Base-by-base conservation (phyloP, 1,140 invertebrate species). In the Diabrotica virgifera region DNA sequence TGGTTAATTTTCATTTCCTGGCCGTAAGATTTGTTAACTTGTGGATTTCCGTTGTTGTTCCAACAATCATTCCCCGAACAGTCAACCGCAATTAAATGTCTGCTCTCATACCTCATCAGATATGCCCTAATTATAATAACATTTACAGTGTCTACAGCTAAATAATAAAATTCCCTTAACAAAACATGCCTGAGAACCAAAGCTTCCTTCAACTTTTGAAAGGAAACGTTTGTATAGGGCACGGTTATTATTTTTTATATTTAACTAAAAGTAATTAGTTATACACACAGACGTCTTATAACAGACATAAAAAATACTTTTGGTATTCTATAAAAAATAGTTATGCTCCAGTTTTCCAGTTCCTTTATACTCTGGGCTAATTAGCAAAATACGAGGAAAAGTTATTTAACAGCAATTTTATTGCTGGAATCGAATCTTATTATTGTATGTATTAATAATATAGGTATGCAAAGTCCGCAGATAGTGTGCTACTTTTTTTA, bases 101-200 rank as follows among this genome's bases (percentile, higher is more conserved):
- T 69, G 70, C 68, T 72, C 70, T 72, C 70, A 72, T 72, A 72
- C 70, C 59, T 70, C 68, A 72, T 72, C 68, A 72, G 70, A 72
- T 72, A 70, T 68, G 63, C 65, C 64, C 67, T 70, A 72, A 72
- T 72, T 70, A 72, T 70, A 70, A 68, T 68, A 70, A 70, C 61
- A 70, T 70, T 57, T 64, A 68, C 62, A 58, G 13, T 52, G 62
- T 70, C 64, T 67, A 64, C 58, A 58, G 57, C 60, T 66, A 72
- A 72, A 70, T 70, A 70, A 72, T 68, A 68, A 72, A 70, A 68
- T 63, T 61, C 57, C 55, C n/a, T 57, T 13, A 37, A 65, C 54
- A 57, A 67, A 63, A 63, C 52, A 37, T 50, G 61, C 68, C 64
- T 70, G 70, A 65, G 68, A 72, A 72, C 56, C n/a, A 52, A 14